Evolutionary conservation across 2,888 invertebrate species (phyloP), one percentile per base, ranked within the genome.

Genomic region (Phania funesta): DNA sequence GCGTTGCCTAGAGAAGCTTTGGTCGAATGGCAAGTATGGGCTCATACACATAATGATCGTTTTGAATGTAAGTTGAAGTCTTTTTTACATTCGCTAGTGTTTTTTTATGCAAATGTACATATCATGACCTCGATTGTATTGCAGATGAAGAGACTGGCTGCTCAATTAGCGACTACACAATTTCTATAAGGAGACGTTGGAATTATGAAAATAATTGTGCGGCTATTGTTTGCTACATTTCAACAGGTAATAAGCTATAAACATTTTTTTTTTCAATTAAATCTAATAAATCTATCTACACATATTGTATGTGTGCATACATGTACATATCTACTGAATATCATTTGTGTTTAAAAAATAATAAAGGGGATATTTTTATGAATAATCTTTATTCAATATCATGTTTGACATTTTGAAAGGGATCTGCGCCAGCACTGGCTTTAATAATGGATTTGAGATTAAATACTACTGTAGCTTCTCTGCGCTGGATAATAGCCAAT

Each of bases 1-100:
- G 94, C 93, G 24, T 92, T 98, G 88, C 98, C 98, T 1, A 93
- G 95, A 58, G 93, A 92, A 84, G 97, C 97, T 22, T 92, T 94
- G 65, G 94, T 98, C 22, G 98, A 98, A 91, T 98, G 98, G 98
- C 97, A 97, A 90, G 96, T 97, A 80, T 96, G 96, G 96, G 96
- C 96, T 48, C 97, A 97, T 90, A 93, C 95, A 75, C 95, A 96
- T 91, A 97, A 97, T 91, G 95, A 95, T 91, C 93, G 95, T 84
- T 97, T 97, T 89, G 96, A 97, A 90, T 97, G 96, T 96, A 91
- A 93, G 93, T 86, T 91, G n/a, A n/a, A n/a, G n/a, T n/a, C 22
- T 22, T 64, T n/a, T 29, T 46, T 62, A 26, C 11, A 18, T 62
- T 41, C 16, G 3, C 56, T 16, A 11, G 3, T 24, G 0, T 7